Base-by-base conservation (phyloP, 1,140 invertebrate genomes). In the Zophobas morio region DNA sequence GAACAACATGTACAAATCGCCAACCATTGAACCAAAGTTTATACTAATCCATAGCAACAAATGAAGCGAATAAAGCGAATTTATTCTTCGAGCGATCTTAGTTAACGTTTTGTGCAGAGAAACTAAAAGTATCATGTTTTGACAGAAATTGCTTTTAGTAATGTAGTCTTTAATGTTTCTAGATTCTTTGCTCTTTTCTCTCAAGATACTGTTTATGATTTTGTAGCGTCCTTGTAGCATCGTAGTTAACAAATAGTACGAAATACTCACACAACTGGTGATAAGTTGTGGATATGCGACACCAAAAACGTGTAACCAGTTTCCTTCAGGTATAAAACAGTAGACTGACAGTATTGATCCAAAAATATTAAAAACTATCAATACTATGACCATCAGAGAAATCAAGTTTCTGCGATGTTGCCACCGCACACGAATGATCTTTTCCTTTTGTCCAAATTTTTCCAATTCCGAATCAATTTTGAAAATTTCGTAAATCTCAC, bases 101-200 rank as follows among this genome's bases (percentile, higher is more conserved):
- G 37, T 46, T 33, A 57, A 39, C 2, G 0, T 32, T 57, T 56
- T 20, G 33, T 77, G 75, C 37, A 77, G 33, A 6, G 46, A 8
- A 6, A 66, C 51, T 4, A 77, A 39, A 32, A 32, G 34, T 32
- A 42, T n/a, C 6, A 77, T 20, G 3, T 39, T 6, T 42, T 42
- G 2, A 34, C 34, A 46, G 39, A 77, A 72, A 4, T 2, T 0
- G 6, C 3, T 20, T n/a, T 46, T 6, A 6, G 36, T 5, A 46
- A 66, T 63, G 71, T 77, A 77, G 42, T 47, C 56, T 33, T 49
- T 36, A 0, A 35, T 40, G 20, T 71, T 20, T 6, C 46, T 6
- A 1, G 75, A 77, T 57, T 77, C 66, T 8, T 56, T n/a, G 1
- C 71, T 56, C 49, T 77, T 77, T n/a, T 70, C 37, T 35, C n/a